Evolutionary conservation across 2,113 vertebrate species (phyloP), one percentile per base, ranked within the genome.

Genomic region (Entelurus aequoreus): DNA sequence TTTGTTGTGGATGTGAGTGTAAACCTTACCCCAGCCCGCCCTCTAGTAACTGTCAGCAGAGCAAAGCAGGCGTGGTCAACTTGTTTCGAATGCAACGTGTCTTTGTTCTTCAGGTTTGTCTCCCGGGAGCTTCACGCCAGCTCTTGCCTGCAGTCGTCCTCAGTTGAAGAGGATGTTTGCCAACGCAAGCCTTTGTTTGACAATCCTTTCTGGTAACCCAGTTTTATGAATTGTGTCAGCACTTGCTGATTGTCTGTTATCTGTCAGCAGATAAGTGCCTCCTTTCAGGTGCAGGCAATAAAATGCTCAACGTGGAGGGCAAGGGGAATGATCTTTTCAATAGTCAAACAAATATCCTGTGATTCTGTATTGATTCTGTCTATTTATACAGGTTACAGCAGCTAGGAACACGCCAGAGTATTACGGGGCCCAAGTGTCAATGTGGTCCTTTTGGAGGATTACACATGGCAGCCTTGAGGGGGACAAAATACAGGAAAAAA

Each of bases 141-240:
- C 66, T 69, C 60, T 75, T 61, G 77, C 83, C 75, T 65, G 80
- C 80, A 82, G 81, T 84, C 70, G 80, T 81, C 77, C 87, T 89
- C 78, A 78, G 69, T 75, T 69, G 71, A 81, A 69, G 77, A 77
- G 72, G 21, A 56, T 90, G 86, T 89, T 90, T 90, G 88, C 84
- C 74, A 44, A 87, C 86, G 86, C 84, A 82, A 88, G 81, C 80
- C 76, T 82, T 83, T 91, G 88, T 90, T 90, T 90, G 88, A 85
- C 80, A 66, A 80, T 71, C 82, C 83, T 85, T 83, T 86, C 76
- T 82, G 80, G 74, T 75, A 72, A 74, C 72, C 19, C 9, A 65
- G 75, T 74, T 83, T 87, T 75, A 88, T 90, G 88, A 90, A 87
- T 88, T 88, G 84, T 88, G 87, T 88, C 87, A 89, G 88, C 87